Percentiles rank a stretch among this genome's conserved stretches.
These are phyloP conservation scores for Troides aeacus DNA, from an alignment of 2,888 invertebrate genomes.

Conservation along the genomic window DNA sequence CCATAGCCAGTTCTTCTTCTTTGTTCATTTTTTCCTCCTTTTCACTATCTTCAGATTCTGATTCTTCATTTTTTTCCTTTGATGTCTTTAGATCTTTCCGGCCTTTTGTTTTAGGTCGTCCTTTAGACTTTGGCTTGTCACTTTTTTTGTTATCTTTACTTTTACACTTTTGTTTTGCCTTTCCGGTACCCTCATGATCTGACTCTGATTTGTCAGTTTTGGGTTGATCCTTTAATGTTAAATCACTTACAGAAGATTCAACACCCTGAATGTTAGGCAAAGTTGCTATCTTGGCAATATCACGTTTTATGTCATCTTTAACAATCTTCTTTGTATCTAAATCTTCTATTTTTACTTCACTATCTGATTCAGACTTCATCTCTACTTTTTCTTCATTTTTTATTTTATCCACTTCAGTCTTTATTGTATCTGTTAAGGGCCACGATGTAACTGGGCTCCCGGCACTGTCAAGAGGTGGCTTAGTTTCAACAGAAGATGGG, in stretches of 20 bases:
- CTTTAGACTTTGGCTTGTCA: constrained; percentile 56
- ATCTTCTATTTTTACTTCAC: constrained; percentile 76
- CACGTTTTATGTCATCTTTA: constrained; percentile 62
- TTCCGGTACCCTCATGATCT: constrained; percentile 58
- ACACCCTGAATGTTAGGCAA: constrained; percentile 38
- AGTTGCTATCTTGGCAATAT: constrained; percentile 33
- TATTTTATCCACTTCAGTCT: constrained; percentile 68
- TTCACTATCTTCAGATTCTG: constrained; percentile 77
- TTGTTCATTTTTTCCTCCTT: constrained; percentile 81
- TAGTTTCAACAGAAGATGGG: constrained; percentile 61
- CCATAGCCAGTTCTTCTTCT: constrained; percentile 77
- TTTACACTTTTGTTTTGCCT: constrained; percentile 54
- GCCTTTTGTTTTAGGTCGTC: constrained; percentile 66
- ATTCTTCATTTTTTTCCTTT: constrained; percentile 77
- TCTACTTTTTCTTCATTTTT: constrained; percentile 72
- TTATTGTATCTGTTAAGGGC: constrained; percentile 67
- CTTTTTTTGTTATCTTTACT: constrained; percentile 58
- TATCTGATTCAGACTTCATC: constrained; percentile 76
- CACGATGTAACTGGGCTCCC: constrained; percentile 67
- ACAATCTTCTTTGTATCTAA: constrained; percentile 74
- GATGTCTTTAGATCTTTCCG: constrained; percentile 71
- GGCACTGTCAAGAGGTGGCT: constrained; percentile 64
- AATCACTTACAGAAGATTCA: constrained; percentile 37
- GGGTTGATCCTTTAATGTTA: constrained; percentile 38
- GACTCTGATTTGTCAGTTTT: constrained; percentile 50